phyloP scores from a whole-genome alignment of 2,113 vertebrate genomes.

The Lipotes vexillifer region DNA sequence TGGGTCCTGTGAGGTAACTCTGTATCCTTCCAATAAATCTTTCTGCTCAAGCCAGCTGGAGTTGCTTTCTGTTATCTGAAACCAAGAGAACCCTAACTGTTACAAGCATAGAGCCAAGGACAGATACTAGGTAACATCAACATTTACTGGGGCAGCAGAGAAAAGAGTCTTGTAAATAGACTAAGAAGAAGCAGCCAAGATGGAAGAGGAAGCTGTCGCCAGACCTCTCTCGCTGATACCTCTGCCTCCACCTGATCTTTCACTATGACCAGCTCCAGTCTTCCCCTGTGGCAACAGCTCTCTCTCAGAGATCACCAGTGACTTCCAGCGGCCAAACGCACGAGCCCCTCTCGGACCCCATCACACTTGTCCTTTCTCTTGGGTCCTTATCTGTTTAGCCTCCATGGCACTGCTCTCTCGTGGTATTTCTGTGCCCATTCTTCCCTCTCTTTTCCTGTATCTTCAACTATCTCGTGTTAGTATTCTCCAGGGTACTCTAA shows the following conservation, averaged over 20 bases:
- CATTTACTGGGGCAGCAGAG: constrained; percentile 12
- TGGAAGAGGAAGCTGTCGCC: background rate
- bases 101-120: constrained; percentile 26
- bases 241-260: background rate
- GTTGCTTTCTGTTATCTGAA: constrained; percentile 58
- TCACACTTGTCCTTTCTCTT: background rate
- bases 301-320: background rate
- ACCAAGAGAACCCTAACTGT: constrained; percentile 32
- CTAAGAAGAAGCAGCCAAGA: background rate
- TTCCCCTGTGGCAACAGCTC: no score
- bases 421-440: background rate
- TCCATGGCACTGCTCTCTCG: rapidly evolving
- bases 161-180: background rate
- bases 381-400: background rate
- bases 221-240: no score
- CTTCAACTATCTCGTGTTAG: background rate
- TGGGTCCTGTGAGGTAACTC: constrained; percentile 60
- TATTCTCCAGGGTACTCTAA: background rate
- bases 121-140: constrained; percentile 28
- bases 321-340: background rate
- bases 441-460: background rate
- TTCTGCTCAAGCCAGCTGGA: constrained; percentile 56
- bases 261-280: background rate
- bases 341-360: background rate
- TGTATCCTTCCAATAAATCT: constrained; percentile 50